A percentile compares a stretch with the other conserved stretches of the same genome.
Evolutionary conservation across 2,113 vertebrate species (phyloP).

Genomic region (Cygnus buccinator): DNA sequence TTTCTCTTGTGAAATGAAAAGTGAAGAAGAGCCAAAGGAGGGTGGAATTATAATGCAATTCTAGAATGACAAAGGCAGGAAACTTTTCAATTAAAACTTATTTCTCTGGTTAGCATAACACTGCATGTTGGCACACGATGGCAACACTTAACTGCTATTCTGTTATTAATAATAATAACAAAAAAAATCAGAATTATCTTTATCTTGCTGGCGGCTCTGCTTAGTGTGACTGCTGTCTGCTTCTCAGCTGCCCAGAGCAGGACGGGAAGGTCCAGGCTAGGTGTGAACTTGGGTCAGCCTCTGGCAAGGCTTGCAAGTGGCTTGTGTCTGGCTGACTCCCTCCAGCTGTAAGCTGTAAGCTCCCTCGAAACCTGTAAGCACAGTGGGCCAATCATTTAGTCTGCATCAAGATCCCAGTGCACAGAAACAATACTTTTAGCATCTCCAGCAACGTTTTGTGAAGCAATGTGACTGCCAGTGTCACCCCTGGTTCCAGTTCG

Average conservation of each 20-base stretch:
- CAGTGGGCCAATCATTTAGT: neutral
- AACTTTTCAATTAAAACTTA: neutral
- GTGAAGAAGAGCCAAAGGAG: neutral
- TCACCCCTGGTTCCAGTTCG: neutral
- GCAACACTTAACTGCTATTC: neutral
- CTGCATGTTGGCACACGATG: accelerated
- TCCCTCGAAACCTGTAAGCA: neutral
- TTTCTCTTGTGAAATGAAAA: conserved; percentile 7
- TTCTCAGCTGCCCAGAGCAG: accelerated
- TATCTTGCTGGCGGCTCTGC: neutral
- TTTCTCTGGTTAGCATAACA: neutral
- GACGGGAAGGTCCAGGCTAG: neutral
- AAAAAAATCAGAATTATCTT: neutral
- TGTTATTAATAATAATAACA: neutral
- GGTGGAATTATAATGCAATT: neutral
- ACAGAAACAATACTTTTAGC: neutral
- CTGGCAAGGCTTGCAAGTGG: accelerated
- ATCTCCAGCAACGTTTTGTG: neutral
- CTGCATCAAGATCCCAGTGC: neutral
- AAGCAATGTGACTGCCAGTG: accelerated
- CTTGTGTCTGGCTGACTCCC: neutral
- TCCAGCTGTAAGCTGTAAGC: neutral
- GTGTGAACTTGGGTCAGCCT: accelerated
- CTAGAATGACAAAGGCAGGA: neutral
- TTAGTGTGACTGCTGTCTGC: too few relatives aligned